Evolutionary conservation across 2,113 vertebrate species (phyloP).

Genomic region (Vulpes vulpes): DNA sequence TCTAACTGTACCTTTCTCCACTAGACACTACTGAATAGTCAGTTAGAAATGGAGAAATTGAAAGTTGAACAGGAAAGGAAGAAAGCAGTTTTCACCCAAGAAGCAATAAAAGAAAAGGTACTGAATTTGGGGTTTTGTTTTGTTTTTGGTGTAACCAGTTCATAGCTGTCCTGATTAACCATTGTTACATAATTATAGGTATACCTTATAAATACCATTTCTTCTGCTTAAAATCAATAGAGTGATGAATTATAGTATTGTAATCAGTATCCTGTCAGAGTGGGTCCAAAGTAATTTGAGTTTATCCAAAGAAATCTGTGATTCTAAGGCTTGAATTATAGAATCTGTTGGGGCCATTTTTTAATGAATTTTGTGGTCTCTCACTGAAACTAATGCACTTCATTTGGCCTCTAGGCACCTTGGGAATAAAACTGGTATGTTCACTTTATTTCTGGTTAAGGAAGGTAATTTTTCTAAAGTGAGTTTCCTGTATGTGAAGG

Average conservation of each 20-base stretch:
- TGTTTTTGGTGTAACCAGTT: background rate
- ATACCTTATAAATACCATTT: background rate
- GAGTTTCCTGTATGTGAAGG: slow-evolving; percentile 31
- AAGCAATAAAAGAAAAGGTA: slow-evolving; percentile 97
- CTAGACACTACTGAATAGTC: slow-evolving; percentile 93
- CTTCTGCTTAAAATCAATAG: background rate
- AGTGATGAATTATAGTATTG: background rate
- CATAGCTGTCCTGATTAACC: background rate
- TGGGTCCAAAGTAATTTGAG: background rate
- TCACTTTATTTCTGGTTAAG: slow-evolving; percentile 43
- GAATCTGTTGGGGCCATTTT: background rate
- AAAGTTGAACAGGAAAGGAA: slow-evolving; percentile 99
- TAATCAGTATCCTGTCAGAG: background rate
- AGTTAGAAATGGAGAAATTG: slow-evolving; percentile 99
- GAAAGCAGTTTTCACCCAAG: slow-evolving; percentile 95
- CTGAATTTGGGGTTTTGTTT: background rate
- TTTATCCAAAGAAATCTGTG: background rate
- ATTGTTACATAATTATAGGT: slow-evolving; percentile 44
- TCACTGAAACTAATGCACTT: background rate
- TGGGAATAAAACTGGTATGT: background rate
- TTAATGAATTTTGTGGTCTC: slow-evolving; percentile 31
- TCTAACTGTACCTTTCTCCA: slow-evolving; percentile 58
- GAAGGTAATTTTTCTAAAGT: slow-evolving; percentile 35
- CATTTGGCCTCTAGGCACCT: background rate
- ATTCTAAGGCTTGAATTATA: slow-evolving; percentile 33